These are phyloP conservation scores for Leucophora obtusa DNA, from an alignment of 2,888 invertebrate genomes.

Conservation along the genomic window DNA sequence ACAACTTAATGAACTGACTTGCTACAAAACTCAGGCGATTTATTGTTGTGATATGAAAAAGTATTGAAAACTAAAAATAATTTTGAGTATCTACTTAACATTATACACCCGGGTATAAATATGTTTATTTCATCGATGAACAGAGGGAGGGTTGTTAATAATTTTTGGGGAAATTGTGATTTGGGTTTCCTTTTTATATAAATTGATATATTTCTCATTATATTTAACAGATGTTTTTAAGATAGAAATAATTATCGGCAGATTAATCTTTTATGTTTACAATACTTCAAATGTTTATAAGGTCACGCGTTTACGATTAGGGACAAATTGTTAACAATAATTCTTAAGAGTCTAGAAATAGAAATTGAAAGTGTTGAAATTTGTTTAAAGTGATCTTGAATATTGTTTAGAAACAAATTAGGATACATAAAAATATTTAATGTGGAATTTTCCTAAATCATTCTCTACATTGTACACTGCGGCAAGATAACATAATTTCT, in stretches of 20 bases:
- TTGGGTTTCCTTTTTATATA: neutral
- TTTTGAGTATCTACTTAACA: constrained; percentile 7
- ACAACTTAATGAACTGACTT: constrained; percentile 40
- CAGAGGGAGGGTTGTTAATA: neutral
- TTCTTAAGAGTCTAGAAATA: neutral
- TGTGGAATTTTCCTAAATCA: neutral
- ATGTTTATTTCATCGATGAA: neutral
- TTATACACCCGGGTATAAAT: neutral
- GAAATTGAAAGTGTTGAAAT: constrained; percentile 36
- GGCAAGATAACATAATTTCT: too few relatives aligned
- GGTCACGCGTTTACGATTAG: constrained; percentile 11
- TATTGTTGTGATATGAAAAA: neutral
- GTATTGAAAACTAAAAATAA: constrained; percentile 22
- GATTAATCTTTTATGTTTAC: constrained; percentile 30
- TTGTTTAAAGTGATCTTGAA: constrained; percentile 30
- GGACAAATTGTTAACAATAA: constrained; percentile 21
- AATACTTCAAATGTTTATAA: constrained; percentile 17
- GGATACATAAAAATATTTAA: neutral
- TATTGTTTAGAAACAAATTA: neutral
- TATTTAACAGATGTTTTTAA: constrained; percentile 42
- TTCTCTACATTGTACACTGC: neutral
- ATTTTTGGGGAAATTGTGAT: neutral
- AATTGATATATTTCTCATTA: constrained; percentile 28
- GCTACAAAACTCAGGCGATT: constrained; percentile 14
- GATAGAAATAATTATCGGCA: constrained; percentile 35